Evolutionary conservation across 2,113 vertebrate species (phyloP).

Genomic region (Lathamus discolor): DNA sequence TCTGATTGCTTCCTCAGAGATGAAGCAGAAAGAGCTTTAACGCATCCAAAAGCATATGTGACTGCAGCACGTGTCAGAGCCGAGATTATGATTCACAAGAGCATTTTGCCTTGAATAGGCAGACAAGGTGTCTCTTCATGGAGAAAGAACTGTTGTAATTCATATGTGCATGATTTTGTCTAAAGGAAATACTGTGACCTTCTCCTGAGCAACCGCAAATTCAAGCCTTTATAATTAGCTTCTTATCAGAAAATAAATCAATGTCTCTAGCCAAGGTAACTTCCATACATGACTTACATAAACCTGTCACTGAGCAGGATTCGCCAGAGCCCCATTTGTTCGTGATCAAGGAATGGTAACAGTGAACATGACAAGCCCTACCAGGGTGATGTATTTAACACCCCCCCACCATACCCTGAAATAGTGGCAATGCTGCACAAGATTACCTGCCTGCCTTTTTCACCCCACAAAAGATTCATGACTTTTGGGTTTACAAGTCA

Average conservation of each 20-base stretch:
- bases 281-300: not conserved
- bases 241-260: slow-evolving; percentile 16
- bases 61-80: not conserved
- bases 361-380: not conserved
- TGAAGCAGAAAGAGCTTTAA: not conserved
- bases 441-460: not conserved
- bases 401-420: not conserved
- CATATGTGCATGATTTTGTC: not conserved
- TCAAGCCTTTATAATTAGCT: not conserved
- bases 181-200: not conserved
- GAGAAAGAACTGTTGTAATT: not conserved
- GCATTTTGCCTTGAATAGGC: not conserved
- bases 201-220: not conserved
- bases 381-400: not conserved
- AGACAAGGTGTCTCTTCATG: not conserved
- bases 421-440: not conserved
- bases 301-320: not conserved
- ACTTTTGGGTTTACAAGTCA: not conserved
- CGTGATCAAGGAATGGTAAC: not conserved
- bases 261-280: not conserved
- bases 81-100: not conserved
- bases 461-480: not conserved
- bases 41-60: accelerated
- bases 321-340: not conserved
- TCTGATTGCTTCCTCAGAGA: not conserved